Evolutionary conservation across 2,888 invertebrate genomes (phyloP).

Genomic region (Adineta ricciae): DNA sequence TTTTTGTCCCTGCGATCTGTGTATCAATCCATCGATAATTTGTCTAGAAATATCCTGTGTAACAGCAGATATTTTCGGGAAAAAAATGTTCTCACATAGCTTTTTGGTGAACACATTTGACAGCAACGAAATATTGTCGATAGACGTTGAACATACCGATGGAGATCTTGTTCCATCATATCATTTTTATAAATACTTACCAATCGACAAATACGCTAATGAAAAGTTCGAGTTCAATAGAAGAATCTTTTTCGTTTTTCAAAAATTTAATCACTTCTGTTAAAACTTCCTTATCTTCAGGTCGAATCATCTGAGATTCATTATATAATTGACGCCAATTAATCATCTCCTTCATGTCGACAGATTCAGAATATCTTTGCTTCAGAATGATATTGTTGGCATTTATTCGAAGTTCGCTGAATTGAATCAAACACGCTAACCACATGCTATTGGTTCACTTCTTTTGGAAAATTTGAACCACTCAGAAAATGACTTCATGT

Average conservation of each 20-base stretch:
- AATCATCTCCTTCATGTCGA: neutral
- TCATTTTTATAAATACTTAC: constrained; percentile 1
- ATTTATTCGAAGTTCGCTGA: too few species aligned
- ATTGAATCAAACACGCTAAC: too few species aligned
- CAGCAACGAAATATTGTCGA: neutral
- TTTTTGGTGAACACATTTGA: neutral
- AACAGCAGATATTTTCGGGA: neutral
- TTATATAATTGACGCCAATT: neutral
- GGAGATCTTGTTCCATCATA: constrained; percentile 5
- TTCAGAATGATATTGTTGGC: too few species aligned
- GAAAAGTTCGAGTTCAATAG: neutral
- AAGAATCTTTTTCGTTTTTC: neutral
- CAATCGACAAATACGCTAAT: neutral
- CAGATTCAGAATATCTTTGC: too few species aligned
- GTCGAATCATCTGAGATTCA: neutral
- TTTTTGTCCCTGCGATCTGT: neutral
- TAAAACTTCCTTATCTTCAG: neutral
- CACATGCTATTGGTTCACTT: too few species aligned
- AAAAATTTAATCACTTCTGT: neutral
- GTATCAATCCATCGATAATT: neutral
- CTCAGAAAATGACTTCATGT: too few species aligned
- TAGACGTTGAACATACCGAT: neutral
- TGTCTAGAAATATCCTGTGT: neutral
- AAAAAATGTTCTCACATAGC: neutral
- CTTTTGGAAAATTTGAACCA: too few species aligned